Conservation (phyloP, 2,797 vertebrate genomes). For the Malacoraja senta region DNA sequence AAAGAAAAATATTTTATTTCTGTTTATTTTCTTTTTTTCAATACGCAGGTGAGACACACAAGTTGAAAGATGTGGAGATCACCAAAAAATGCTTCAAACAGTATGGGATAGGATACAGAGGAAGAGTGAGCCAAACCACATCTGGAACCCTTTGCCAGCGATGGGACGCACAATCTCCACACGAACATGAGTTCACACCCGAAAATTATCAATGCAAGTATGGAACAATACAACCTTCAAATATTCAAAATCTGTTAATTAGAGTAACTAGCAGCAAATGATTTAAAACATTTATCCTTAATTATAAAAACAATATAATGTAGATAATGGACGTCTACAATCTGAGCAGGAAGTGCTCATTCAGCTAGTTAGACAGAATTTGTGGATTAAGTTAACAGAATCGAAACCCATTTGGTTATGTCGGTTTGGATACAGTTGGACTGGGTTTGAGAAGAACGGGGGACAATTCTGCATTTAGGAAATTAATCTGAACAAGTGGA, state of each 20-base stretch:
- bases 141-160: conserved; percentile 82
- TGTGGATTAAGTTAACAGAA: neutral
- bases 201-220: conserved; percentile 92
- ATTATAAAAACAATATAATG: neutral
- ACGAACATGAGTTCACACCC: conserved; percentile 76
- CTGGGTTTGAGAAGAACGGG: no score
- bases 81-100: conserved; percentile 68
- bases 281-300: neutral
- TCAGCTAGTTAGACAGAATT: neutral
- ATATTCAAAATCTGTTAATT: neutral
- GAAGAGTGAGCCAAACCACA: conserved; percentile 72
- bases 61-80: neutral
- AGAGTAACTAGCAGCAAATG: neutral
- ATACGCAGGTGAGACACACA: neutral
- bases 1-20: neutral
- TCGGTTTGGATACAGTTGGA: no score
- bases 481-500: no score
- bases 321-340: neutral
- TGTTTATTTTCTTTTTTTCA: neutral
- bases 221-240: neutral
- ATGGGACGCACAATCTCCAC: conserved; percentile 79
- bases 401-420: no score
- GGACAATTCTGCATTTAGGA: no score
- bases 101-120: conserved; percentile 82
- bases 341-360: neutral